Conservation (phyloP, 2,797 vertebrate genomes). For the Lateolabrax maculatus region DNA sequence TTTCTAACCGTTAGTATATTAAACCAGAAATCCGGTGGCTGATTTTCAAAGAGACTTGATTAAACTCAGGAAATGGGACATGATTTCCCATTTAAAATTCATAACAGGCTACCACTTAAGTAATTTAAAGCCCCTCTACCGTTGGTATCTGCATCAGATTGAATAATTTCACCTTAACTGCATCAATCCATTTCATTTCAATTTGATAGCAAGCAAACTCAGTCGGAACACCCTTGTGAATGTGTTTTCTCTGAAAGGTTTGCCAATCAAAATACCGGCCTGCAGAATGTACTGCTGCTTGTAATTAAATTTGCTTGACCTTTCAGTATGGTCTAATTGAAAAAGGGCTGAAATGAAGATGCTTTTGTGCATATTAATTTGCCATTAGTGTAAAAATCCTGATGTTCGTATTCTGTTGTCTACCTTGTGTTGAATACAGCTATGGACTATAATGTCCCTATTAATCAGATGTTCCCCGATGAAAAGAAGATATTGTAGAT, state of each 20-base stretch:
- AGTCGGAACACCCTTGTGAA: conserved; percentile 4
- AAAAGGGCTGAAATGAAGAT: conserved; percentile 28
- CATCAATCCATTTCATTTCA: conserved; percentile 65
- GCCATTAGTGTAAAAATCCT: conserved; percentile 47
- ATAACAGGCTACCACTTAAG: conserved; percentile 71
- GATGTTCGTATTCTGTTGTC: neutral
- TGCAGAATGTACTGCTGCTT: conserved; percentile 38
- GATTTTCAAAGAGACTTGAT: conserved; percentile 80
- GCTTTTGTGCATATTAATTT: conserved; percentile 48
- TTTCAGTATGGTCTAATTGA: conserved; percentile 51
- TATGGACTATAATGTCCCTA: neutral
- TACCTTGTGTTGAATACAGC: neutral
- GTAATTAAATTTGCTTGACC: conserved; percentile 61
- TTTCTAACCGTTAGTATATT: conserved; percentile 62
- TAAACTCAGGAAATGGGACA: conserved; percentile 75
- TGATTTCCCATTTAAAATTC: conserved; percentile 79
- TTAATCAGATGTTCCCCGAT: neutral
- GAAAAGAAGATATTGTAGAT: conserved; percentile 4
- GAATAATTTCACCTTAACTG: conserved; percentile 68
- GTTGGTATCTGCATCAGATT: conserved; percentile 69
- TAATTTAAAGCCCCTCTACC: conserved; percentile 72
- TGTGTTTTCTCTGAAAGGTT: conserved; percentile 41
- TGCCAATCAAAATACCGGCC: conserved; percentile 45
- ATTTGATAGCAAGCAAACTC: conserved; percentile 54
- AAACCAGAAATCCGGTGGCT: conserved; percentile 70